Percentiles rank a stretch among this genome's conserved stretches.
These are phyloP conservation scores for Emydoidea blandingii DNA, from an alignment of 2,797 vertebrate genomes.

Conservation along the genomic window DNA sequence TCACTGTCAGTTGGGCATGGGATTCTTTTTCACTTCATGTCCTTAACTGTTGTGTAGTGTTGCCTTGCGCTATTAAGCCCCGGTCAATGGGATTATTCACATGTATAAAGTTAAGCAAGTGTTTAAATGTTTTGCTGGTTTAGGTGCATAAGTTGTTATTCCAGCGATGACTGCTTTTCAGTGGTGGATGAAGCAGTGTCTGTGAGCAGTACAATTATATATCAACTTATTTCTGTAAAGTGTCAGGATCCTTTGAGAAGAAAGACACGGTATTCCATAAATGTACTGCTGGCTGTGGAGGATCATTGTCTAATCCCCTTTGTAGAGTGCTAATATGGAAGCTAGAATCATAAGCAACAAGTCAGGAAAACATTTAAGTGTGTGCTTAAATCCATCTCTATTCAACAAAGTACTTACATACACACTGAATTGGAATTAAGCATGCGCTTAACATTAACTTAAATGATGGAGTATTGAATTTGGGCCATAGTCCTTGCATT, in stretches of 20 bases:
- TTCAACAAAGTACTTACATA: too few species aligned
- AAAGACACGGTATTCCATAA: too few species aligned
- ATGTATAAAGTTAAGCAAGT: background rate
- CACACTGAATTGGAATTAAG: background rate
- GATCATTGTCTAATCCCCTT: background rate
- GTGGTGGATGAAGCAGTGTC: too few species aligned
- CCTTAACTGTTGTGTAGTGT: background rate
- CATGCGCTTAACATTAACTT: background rate
- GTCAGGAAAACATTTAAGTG: background rate
- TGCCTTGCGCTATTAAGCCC: background rate
- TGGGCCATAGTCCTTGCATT: background rate
- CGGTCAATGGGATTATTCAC: accelerated
- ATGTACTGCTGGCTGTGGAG: background rate
- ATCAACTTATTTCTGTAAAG: too few species aligned
- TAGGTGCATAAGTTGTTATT: too few species aligned
- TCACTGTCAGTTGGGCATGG: too few species aligned
- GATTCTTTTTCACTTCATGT: background rate
- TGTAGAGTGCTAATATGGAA: background rate
- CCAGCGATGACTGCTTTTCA: too few species aligned
- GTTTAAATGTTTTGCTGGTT: too few species aligned
- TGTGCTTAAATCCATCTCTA: background rate
- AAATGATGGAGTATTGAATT: accelerated
- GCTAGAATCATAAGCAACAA: background rate
- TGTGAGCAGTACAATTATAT: too few species aligned
- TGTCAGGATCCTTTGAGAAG: too few species aligned